phyloP scores from a whole-genome alignment of 2,113 vertebrate genomes.

The Steatornis caripensis region DNA sequence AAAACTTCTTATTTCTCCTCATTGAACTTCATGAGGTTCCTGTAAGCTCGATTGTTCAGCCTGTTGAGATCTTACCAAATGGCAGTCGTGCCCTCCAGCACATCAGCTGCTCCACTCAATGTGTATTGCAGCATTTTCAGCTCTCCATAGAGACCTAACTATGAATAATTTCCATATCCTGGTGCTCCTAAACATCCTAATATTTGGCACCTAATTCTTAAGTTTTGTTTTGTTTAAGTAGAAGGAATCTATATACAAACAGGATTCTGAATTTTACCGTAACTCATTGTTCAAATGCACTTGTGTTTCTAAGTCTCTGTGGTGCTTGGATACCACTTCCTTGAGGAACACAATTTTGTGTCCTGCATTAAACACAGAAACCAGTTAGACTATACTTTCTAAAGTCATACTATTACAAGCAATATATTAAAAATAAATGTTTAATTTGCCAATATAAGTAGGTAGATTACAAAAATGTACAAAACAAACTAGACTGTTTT shows the following conservation, averaged over 20 bases:
- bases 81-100: background rate
- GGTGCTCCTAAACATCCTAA: background rate
- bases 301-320: background rate
- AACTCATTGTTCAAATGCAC: background rate
- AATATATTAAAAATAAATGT: background rate
- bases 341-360: background rate
- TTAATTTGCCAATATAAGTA: background rate
- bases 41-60: background rate
- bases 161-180: background rate
- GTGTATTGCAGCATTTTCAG: background rate
- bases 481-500: background rate
- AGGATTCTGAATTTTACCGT: background rate
- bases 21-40: background rate
- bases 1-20: background rate
- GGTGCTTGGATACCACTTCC: background rate
- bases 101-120: background rate
- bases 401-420: background rate
- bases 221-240: background rate
- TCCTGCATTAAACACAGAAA: background rate
- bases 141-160: background rate
- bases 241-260: background rate
- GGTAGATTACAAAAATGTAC: background rate
- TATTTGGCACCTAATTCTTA: background rate
- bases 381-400: background rate
- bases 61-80: background rate